Conservation (phyloP, 2,797 vertebrate genomes). For the Tangara arthus region DNA sequence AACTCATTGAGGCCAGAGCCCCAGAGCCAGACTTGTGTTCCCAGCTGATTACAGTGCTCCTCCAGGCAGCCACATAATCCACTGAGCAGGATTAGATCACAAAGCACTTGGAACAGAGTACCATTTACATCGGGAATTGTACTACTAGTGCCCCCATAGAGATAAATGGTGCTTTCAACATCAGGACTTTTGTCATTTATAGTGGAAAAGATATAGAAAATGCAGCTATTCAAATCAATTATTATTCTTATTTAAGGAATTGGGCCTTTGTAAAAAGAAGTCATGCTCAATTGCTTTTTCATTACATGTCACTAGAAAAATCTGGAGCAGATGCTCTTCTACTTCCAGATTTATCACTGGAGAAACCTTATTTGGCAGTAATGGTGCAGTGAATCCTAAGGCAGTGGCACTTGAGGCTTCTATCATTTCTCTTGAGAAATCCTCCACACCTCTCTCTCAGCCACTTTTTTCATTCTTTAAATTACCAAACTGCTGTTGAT, state of each 20-base stretch:
- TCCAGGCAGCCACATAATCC: slow-evolving; percentile 4
- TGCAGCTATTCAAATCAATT: background rate
- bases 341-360: background rate
- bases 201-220: background rate
- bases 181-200: background rate
- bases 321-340: background rate
- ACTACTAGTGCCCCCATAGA: background rate
- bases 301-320: background rate
- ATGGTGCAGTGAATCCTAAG: background rate
- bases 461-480: background rate
- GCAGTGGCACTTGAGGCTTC: background rate
- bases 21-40: background rate
- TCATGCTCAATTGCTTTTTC: background rate
- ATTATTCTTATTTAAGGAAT: background rate
- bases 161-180: background rate
- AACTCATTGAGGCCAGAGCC: slow-evolving; percentile 31
- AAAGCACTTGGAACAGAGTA: background rate
- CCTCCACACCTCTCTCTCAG: background rate
- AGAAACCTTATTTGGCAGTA: background rate
- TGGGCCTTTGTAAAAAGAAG: background rate
- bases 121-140: background rate
- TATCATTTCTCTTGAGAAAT: background rate
- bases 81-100: slow-evolving; percentile 9
- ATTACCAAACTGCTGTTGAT: background rate
- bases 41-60: background rate